Conservation (phyloP, 2,113 vertebrate genomes). For the Sinocyclocheilus anshuiensis region DNA sequence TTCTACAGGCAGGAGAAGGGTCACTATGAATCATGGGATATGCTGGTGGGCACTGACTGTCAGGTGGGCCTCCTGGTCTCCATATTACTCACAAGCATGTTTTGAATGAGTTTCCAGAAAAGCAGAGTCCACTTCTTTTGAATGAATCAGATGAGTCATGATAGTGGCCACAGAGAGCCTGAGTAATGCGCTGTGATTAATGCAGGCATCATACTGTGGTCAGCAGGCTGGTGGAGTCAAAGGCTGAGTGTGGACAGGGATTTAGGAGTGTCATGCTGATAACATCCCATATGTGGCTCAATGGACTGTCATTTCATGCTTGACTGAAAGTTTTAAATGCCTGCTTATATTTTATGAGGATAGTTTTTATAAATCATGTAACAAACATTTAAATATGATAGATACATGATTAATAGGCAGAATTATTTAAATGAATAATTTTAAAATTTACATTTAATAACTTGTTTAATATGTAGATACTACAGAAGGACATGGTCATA, state of each 20-base stretch:
- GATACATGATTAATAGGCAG: neutral
- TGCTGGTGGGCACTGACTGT: conserved; percentile 81
- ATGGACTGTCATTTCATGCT: neutral
- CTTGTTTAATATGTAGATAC: neutral
- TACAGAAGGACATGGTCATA: neutral
- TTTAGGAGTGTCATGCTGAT: neutral
- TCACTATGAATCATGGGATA: conserved; percentile 87
- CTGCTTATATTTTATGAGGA: no score
- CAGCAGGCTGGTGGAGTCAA: neutral
- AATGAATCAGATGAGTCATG: neutral
- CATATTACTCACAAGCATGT: conserved; percentile 19
- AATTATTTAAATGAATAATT: neutral
- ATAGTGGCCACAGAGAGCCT: neutral
- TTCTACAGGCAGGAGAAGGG: conserved; percentile 89
- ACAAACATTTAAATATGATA: neutral
- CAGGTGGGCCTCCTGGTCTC: conserved; percentile 76
- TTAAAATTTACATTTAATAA: neutral
- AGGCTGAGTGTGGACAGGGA: neutral
- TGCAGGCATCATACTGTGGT: neutral
- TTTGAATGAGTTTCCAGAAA: neutral
- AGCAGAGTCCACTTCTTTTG: neutral
- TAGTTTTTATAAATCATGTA: no score
- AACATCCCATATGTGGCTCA: neutral
- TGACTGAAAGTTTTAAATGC: neutral
- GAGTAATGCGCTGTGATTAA: neutral